Evolutionary conservation across 1,140 invertebrate species (phyloP).

Genomic region (Sipha flava): DNA sequence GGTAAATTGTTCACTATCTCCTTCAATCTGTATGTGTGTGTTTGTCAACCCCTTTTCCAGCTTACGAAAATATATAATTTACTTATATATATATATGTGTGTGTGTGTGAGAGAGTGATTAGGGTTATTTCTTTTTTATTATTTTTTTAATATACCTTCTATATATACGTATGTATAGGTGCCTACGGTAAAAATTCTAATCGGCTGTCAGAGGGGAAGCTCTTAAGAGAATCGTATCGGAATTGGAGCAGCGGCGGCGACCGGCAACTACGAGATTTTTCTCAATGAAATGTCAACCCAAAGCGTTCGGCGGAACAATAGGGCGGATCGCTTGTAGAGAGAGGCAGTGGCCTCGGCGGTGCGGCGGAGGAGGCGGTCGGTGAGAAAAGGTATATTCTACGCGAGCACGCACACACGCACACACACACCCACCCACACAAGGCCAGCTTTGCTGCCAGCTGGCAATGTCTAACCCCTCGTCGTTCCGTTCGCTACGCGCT

Average conservation of each 20-base stretch:
- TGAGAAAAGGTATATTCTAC: slow-evolving; percentile 29
- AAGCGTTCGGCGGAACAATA: slow-evolving; percentile 4
- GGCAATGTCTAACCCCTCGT: not conserved
- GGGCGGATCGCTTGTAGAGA: not conserved
- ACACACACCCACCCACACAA: not conserved
- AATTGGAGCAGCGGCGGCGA: not conserved
- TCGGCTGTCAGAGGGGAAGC: not conserved
- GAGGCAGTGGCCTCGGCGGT: not conserved
- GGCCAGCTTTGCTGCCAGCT: not conserved
- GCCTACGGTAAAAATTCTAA: not conserved
- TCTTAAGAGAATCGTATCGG: not conserved
- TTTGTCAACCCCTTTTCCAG: not conserved
- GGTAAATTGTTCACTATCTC: not conserved
- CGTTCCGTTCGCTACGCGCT: not conserved
- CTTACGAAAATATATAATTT: not conserved
- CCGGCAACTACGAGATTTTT: too few species aligned
- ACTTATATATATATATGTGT: not conserved
- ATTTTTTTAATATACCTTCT: not conserved
- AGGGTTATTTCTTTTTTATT: not conserved
- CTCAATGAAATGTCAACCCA: slow-evolving; percentile 24
- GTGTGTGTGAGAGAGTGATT: not conserved
- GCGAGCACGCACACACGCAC: too few species aligned
- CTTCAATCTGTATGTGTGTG: not conserved
- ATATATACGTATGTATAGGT: too few species aligned
- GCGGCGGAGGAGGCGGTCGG: not conserved